Percentiles rank a stretch among this genome's conserved stretches.
Conservation (phyloP, 2,113 vertebrate species). For the Baryphthengus martii region DNA sequence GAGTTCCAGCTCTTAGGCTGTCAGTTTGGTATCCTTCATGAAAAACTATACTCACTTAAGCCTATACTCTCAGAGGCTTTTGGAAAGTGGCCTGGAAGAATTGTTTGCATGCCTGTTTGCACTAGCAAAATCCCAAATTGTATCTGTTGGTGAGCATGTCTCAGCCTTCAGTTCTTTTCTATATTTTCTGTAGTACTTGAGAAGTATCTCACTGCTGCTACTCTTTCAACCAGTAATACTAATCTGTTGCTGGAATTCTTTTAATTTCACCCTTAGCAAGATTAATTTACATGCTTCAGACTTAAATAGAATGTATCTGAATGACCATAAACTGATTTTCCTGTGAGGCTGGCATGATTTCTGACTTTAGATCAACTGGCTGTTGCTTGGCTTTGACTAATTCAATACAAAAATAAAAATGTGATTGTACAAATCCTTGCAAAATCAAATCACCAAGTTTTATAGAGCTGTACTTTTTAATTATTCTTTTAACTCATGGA, state of each 20-base stretch:
- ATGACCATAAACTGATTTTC: not conserved
- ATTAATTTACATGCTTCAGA: not conserved
- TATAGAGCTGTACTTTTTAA: slow-evolving; percentile 11
- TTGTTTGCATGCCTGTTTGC: slow-evolving; percentile 46
- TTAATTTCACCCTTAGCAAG: not conserved
- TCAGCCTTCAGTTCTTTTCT: not conserved
- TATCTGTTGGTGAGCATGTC: not conserved
- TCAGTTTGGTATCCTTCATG: not conserved
- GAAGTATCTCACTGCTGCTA: not conserved
- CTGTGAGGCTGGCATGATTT: not conserved
- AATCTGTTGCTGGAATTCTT: not conserved
- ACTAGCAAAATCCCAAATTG: slow-evolving; percentile 29
- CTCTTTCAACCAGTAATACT: not conserved
- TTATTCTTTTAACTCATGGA: not conserved
- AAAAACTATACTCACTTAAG: slow-evolving; percentile 19
- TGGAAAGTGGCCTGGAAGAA: slow-evolving; percentile 50
- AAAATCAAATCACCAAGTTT: slow-evolving; percentile 29
- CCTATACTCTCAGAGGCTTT: slow-evolving; percentile 26
- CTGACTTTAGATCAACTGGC: not conserved
- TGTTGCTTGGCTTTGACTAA: slow-evolving; percentile 18
- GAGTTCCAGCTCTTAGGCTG: not conserved
- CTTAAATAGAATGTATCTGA: not conserved
- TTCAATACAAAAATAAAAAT: slow-evolving; percentile 22
- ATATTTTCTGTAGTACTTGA: not conserved
- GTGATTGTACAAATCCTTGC: not conserved